These are phyloP conservation scores for Eulemur rufifrons DNA, from an alignment of 2,113 vertebrate genomes.

Conservation along the genomic window DNA sequence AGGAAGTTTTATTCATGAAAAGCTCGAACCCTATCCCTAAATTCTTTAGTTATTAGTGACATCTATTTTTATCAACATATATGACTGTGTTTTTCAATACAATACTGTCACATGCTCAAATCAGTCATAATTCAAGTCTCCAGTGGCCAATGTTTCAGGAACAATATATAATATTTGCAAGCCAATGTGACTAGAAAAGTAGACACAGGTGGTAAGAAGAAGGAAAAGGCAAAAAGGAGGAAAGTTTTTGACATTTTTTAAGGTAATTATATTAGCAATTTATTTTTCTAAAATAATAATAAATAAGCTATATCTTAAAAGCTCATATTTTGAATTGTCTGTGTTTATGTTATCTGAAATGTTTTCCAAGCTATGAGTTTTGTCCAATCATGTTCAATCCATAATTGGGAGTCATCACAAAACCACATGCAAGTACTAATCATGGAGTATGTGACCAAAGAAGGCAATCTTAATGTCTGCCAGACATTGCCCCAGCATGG, in stretches of 20 bases:
- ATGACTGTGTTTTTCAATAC: background rate
- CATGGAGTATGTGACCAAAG: background rate
- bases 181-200: background rate
- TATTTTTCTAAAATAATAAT: background rate
- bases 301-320: background rate
- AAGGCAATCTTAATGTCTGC: background rate
- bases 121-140: constrained; percentile 1
- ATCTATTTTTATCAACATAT: constrained; percentile 19
- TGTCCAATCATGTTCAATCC: background rate
- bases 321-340: background rate
- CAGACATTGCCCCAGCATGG: background rate
- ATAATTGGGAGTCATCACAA: background rate
- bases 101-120: background rate
- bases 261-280: background rate
- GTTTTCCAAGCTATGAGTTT: background rate
- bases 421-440: background rate
- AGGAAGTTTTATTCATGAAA: constrained; percentile 33
- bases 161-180: background rate
- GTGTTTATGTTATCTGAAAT: constrained; percentile 12
- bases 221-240: background rate
- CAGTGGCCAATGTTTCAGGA: background rate
- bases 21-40: background rate
- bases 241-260: background rate
- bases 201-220: background rate
- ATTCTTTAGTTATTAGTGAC: background rate